Evolutionary conservation across 2,888 invertebrate species (phyloP).

Genomic region (Glaucopsyche alexis): DNA sequence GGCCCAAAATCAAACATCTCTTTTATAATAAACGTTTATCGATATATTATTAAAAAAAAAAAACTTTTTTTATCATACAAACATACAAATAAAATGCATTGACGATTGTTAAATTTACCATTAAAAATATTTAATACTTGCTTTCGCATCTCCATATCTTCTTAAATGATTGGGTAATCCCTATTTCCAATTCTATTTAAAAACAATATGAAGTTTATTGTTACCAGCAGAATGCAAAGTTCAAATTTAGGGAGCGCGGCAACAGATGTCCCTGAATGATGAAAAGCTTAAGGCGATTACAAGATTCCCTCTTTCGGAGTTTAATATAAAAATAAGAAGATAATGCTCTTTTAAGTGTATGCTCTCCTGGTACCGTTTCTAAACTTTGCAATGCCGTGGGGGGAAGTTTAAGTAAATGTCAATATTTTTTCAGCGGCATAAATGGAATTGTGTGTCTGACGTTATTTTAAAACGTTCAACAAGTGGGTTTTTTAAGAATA

Average conservation of each 20-base stretch:
- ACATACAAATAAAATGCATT: too few relatives aligned
- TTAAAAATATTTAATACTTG: not conserved
- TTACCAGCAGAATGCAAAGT: slow-evolving; percentile 35
- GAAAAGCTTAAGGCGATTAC: slow-evolving; percentile 75
- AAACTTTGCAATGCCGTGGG: slow-evolving; percentile 46
- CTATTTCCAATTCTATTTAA: not conserved
- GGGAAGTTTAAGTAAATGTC: slow-evolving; percentile 42
- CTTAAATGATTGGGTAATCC: not conserved
- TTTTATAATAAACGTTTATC: too few relatives aligned
- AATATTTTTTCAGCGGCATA: slow-evolving; percentile 41
- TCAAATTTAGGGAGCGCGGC: slow-evolving; percentile 43
- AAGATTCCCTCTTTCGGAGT: slow-evolving; percentile 61
- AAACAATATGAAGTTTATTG: slow-evolving; percentile 34
- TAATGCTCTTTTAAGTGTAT: slow-evolving; percentile 68
- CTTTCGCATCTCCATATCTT: not conserved
- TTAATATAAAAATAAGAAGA: slow-evolving; percentile 74
- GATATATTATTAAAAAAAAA: too few relatives aligned
- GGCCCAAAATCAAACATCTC: too few relatives aligned
- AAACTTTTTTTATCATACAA: too few relatives aligned
- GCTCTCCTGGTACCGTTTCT: slow-evolving; percentile 52
- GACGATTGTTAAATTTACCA: too few relatives aligned
- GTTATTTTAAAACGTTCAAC: slow-evolving; percentile 18
- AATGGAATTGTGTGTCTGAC: slow-evolving; percentile 1
- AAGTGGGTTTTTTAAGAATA: not conserved
- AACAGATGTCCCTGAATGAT: slow-evolving; percentile 70